Conservation (phyloP, 2,888 invertebrate species). For the Andrena minutula region DNA sequence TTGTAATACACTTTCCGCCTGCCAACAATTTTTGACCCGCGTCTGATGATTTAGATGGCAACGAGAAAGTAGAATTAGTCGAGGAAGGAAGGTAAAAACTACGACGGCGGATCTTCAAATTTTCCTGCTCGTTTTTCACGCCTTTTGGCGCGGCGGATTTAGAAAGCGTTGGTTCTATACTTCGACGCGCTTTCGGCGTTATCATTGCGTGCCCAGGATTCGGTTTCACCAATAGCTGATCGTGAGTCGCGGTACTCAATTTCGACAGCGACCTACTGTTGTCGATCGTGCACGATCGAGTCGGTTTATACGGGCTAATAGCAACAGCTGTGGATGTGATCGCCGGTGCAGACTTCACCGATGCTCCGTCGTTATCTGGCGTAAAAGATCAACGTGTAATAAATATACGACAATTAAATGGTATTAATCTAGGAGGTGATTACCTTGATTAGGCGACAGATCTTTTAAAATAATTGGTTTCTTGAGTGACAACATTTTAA, state of each 20-base stretch:
- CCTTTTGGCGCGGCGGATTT: conserved; percentile 1
- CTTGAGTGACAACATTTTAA: conserved; percentile 24
- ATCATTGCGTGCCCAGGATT: not conserved
- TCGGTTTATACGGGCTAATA: conserved; percentile 12
- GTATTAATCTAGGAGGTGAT: not conserved
- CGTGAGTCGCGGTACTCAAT: not conserved
- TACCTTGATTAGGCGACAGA: conserved; percentile 32
- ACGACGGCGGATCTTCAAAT: conserved; percentile 25
- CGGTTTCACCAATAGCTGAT: conserved; percentile 10
- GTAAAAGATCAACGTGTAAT: not conserved
- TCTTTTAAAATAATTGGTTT: conserved; percentile 18
- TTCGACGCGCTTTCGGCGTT: conserved; percentile 13
- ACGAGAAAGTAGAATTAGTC: conserved; percentile 1
- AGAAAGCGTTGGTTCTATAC: conserved; percentile 13
- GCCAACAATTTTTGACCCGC: conserved; percentile 3
- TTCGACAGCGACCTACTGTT: not conserved
- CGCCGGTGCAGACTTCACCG: conserved; percentile 46
- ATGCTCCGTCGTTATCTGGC: conserved; percentile 33
- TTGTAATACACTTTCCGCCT: too few relatives aligned
- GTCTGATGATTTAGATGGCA: conserved; percentile 15
- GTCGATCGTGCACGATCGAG: not conserved
- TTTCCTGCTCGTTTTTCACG: conserved; percentile 5
- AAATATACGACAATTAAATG: not conserved
- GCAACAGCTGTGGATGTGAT: conserved; percentile 3
- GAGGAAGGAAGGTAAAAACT: conserved; percentile 42